Conservation (phyloP, 2,113 vertebrate species). For the Eulemur macaco region DNA sequence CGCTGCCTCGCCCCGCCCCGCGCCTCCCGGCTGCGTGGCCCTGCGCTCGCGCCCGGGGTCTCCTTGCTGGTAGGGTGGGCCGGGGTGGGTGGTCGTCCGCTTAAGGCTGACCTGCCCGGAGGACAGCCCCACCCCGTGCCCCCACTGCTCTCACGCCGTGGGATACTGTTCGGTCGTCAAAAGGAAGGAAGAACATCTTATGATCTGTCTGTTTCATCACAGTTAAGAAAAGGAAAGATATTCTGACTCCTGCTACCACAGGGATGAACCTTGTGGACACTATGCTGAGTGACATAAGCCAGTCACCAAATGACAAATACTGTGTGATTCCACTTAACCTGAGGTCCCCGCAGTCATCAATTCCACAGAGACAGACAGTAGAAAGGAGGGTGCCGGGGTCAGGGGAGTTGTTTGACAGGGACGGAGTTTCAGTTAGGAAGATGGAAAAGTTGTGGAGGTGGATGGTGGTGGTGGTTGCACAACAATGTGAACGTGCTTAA, state of each 20-base stretch:
- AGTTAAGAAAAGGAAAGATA: background rate
- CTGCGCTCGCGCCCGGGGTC: no score
- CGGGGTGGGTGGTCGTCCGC: no score
- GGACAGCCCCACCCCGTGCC: no score
- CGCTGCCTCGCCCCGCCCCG: no score
- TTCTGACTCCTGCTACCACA: no score
- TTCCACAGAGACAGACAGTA: background rate
- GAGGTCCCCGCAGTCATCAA: no score
- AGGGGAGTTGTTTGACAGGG: background rate
- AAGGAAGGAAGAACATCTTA: background rate
- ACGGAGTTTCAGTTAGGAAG: background rate
- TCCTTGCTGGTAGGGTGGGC: no score
- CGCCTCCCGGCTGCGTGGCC: no score
- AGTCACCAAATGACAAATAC: fast-evolving
- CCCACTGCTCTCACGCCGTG: no score
- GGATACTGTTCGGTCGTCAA: fast-evolving
- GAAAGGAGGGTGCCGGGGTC: background rate
- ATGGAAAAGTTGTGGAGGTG: background rate
- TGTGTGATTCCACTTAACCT: fast-evolving
- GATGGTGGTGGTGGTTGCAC: background rate
- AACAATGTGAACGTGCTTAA: background rate
- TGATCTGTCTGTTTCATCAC: fast-evolving
- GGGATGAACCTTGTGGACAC: background rate
- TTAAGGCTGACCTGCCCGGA: no score
- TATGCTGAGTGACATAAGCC: background rate